Conservation (phyloP, 2,113 vertebrate genomes). For the Microcebus murinus region DNA sequence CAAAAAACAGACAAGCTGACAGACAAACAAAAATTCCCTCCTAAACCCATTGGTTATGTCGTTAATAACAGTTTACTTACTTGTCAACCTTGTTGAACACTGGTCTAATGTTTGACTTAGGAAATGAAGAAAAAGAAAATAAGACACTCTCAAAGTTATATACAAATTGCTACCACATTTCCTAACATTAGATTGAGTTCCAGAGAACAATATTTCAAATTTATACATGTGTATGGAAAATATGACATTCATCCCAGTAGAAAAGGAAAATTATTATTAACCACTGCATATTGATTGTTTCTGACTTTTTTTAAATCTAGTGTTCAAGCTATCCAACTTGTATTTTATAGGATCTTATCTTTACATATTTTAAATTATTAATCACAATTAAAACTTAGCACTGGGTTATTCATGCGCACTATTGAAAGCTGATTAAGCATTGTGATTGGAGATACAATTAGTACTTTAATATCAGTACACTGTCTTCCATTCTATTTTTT, state of each 20-base stretch:
- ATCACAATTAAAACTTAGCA: conserved; percentile 69
- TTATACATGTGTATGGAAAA: not conserved
- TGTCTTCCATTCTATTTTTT: conserved; percentile 77
- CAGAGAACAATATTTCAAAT: not conserved
- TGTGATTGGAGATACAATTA: conserved; percentile 82
- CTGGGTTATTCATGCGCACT: conserved; percentile 71
- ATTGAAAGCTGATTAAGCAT: conserved; percentile 80
- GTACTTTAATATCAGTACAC: conserved; percentile 67
- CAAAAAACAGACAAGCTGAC: not conserved
- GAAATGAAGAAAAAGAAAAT: conserved; percentile 20
- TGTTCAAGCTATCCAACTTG: not conserved
- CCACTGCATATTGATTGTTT: not conserved
- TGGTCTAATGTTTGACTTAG: not conserved
- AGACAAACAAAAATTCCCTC: not conserved
- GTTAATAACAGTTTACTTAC: not conserved
- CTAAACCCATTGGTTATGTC: not conserved
- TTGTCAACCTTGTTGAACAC: not conserved
- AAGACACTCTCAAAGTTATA: not conserved
- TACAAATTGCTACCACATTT: not conserved
- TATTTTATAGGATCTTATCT: not conserved
- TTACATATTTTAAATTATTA: conserved; percentile 81
- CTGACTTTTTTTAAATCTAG: not conserved
- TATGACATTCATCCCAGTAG: not conserved
- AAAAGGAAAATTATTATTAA: not conserved
- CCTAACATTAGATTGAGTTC: not conserved